Evolutionary conservation across 2,113 vertebrate genomes (phyloP), one percentile per base, ranked within the genome.

Genomic region (Halichoeres trimaculatus): DNA sequence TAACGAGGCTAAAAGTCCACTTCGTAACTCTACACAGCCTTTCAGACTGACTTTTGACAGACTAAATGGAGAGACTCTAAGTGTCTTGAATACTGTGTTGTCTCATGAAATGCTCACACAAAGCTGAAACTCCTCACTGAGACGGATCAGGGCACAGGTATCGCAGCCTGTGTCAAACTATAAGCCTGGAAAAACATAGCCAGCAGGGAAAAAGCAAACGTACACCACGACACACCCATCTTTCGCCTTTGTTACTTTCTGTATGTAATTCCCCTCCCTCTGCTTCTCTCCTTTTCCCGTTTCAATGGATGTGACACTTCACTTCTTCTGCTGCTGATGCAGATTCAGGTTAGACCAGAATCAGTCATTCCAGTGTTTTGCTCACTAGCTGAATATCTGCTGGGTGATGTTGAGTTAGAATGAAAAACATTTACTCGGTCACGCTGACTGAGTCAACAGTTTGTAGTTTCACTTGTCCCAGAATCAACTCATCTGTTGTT

Each of bases 171-270:
- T 51, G 19, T 60, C 30, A 52, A 30, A 17, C 19, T 59, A 20
- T 48, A 9, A 38, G 23, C 54, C 3, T 4, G 47, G 50, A 67
- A 53, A 40, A 34, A 62, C 1, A 0, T 69, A 53, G 58, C 72
- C 60, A 38, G 36, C 43, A 0, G 26, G 64, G 55, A 35, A 59
- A 55, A 59, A 66, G 30, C 35, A 30, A 61, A 66, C 5, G 2
- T 43, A 52, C 19, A 53, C 20, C 3, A 35, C 7, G 63, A 70
- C 70, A 83, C 80, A 67, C 65, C 65, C 47, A 60, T 23, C 45
- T 40, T 63, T 16, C 77, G 40, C 20, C 41, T 67, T 48, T 75
- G 34, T 26, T 36, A 5, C 43, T 38, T 66, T 81, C 51, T 36
- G 20, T 43, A 13, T 34, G 47, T 10, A 22, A 51, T 41, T 9